Conservation (phyloP, 2,797 vertebrate species). For the Orientallactaga sibirica region DNA sequence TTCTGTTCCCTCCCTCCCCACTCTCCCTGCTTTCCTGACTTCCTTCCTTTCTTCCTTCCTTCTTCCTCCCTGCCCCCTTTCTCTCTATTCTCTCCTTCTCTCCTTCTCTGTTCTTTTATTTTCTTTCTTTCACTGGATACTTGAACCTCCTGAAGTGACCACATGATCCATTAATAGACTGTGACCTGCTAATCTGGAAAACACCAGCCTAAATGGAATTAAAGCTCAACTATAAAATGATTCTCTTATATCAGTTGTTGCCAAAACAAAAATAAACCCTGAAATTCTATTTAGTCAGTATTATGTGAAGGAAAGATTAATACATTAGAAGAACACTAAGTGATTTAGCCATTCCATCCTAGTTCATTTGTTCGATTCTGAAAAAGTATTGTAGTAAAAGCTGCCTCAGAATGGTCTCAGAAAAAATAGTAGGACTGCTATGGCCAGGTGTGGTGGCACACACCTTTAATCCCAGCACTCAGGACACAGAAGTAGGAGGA, state of each 20-base stretch:
- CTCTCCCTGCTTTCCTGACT: too few species aligned
- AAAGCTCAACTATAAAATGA: background rate
- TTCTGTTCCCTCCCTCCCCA: too few species aligned
- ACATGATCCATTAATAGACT: background rate
- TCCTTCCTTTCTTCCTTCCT: too few species aligned
- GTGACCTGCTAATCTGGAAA: background rate
- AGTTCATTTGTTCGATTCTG: background rate
- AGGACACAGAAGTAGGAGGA: too few species aligned
- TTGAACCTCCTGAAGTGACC: background rate
- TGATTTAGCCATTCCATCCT: background rate
- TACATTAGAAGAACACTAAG: background rate
- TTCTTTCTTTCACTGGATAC: background rate
- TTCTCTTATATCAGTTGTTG: background rate
- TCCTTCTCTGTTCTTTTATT: background rate
- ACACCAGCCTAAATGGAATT: background rate
- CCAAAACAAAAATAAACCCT: conserved; percentile 9
- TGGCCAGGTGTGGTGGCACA: too few species aligned
- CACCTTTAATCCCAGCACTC: too few species aligned
- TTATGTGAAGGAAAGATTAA: background rate
- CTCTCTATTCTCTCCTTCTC: too few species aligned
- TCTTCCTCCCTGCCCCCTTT: too few species aligned
- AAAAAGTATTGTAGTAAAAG: background rate
- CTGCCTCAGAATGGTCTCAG: background rate
- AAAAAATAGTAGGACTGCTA: too few species aligned
- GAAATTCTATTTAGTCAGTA: background rate